Percentiles rank a stretch among this genome's conserved stretches.
phyloP scores from a whole-genome alignment of 1,140 invertebrate species.

The Micrasema minimum region DNA sequence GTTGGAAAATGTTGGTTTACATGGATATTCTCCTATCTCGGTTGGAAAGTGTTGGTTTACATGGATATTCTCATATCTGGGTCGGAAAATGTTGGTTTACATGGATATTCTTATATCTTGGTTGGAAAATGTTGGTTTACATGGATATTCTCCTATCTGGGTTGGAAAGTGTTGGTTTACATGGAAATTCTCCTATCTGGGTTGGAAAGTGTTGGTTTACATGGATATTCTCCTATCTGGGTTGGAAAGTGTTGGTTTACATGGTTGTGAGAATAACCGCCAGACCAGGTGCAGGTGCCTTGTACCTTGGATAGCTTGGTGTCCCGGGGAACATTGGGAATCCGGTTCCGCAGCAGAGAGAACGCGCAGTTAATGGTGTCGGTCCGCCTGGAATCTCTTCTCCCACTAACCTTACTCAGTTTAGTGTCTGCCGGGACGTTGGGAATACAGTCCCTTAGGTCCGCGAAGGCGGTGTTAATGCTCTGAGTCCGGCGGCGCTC shows the following conservation, averaged over 20 bases:
- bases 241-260: too few species aligned
- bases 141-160: too few species aligned
- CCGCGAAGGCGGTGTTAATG: slow-evolving; percentile 95
- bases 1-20: too few species aligned
- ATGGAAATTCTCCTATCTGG: too few species aligned
- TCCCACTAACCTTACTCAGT: slow-evolving; percentile 79
- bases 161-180: too few species aligned
- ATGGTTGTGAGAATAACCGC: too few species aligned
- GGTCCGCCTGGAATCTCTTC: slow-evolving; percentile 70
- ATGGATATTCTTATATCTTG: background rate
- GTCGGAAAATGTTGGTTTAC: background rate
- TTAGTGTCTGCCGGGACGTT: slow-evolving; percentile 96
- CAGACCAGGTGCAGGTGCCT: slow-evolving; percentile 2
- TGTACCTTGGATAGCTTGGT: slow-evolving; percentile 85
- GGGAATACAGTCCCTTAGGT: slow-evolving; percentile 92
- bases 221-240: too few species aligned
- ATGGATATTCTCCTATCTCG: too few species aligned
- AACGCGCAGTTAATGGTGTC: slow-evolving; percentile 91
- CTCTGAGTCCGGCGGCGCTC: slow-evolving; percentile 91
- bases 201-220: too few species aligned
- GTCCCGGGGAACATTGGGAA: slow-evolving; percentile 90
- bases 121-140: background rate
- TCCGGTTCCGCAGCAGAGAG: slow-evolving; percentile 84
- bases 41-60: too few species aligned
- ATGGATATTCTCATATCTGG: too few species aligned